phyloP scores from a whole-genome alignment of 2,888 invertebrate genomes.

The Drosophila multiciliata region DNA sequence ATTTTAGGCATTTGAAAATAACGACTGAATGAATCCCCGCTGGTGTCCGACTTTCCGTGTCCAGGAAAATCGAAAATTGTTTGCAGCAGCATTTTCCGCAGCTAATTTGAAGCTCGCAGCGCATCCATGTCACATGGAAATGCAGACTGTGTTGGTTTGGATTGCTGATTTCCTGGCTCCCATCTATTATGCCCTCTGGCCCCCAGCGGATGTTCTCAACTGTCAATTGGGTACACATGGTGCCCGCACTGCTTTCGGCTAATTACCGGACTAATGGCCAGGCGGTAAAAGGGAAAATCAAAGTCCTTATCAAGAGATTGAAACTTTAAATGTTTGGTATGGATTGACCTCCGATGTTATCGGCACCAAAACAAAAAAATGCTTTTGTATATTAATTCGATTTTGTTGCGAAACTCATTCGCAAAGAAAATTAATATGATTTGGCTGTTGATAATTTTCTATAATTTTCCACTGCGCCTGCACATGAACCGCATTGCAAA shows the following conservation, averaged over 20 bases:
- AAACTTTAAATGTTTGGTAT: slow-evolving; percentile 57
- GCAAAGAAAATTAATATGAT: slow-evolving; percentile 20
- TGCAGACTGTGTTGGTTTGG: slow-evolving; percentile 23
- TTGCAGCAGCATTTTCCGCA: slow-evolving; percentile 19
- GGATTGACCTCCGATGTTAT: slow-evolving; percentile 26
- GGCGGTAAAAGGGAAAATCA: slow-evolving; percentile 20
- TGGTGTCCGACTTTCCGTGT: neutral
- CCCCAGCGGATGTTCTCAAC: slow-evolving; percentile 11
- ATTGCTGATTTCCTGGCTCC: neutral
- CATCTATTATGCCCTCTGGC: neutral
- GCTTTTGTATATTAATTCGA: slow-evolving; percentile 51
- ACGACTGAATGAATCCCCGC: neutral
- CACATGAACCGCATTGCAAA: slow-evolving; percentile 35
- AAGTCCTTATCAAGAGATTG: slow-evolving; percentile 51
- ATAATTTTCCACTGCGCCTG: slow-evolving; percentile 48
- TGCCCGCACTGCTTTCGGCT: slow-evolving; percentile 36
- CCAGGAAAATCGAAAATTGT: neutral
- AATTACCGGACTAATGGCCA: slow-evolving; percentile 51
- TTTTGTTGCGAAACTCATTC: slow-evolving; percentile 38
- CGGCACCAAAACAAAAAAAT: slow-evolving; percentile 14
- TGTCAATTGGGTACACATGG: slow-evolving; percentile 63
- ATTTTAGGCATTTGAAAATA: neutral
- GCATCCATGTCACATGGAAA: slow-evolving; percentile 35
- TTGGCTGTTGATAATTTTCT: slow-evolving; percentile 50
- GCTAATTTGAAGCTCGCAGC: slow-evolving; percentile 39